These are phyloP conservation scores for Dascillus cervinus DNA, from an alignment of 2,888 invertebrate species.

Conservation along the genomic window DNA sequence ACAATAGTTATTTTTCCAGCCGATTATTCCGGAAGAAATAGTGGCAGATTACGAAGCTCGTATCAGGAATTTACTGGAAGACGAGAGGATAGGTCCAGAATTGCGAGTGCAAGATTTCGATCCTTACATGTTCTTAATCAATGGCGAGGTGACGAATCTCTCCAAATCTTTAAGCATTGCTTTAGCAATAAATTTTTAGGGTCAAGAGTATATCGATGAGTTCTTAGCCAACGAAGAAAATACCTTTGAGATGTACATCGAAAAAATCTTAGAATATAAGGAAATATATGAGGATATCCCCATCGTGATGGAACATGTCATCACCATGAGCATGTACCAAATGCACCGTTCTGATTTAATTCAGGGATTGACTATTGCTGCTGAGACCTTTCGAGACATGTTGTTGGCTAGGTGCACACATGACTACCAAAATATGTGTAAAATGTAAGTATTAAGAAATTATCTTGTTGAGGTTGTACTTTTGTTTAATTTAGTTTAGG, in stretches of 20 bases:
- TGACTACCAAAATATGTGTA: slow-evolving; percentile 73
- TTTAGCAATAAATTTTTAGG: slow-evolving; percentile 35
- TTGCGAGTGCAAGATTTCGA: slow-evolving; percentile 70
- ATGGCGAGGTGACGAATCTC: slow-evolving; percentile 50
- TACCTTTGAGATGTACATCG: slow-evolving; percentile 57
- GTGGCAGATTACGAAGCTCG: slow-evolving; percentile 54
- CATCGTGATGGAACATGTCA: slow-evolving; percentile 51
- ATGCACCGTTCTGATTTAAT: slow-evolving; percentile 77
- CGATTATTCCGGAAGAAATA: slow-evolving; percentile 65
- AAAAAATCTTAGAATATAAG: slow-evolving; percentile 54
- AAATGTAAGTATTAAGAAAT: slow-evolving; percentile 49
- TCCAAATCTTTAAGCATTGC: neutral
- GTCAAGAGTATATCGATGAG: slow-evolving; percentile 52
- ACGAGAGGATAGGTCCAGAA: slow-evolving; percentile 68
- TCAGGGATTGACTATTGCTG: slow-evolving; percentile 57
- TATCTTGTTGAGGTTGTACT: neutral
- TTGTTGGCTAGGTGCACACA: slow-evolving; percentile 67
- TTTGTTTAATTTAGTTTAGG: slow-evolving; percentile 53
- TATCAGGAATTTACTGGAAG: slow-evolving; percentile 57
- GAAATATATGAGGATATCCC: slow-evolving; percentile 56
- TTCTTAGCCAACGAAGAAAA: slow-evolving; percentile 63
- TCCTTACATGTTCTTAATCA: slow-evolving; percentile 66
- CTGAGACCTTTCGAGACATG: slow-evolving; percentile 59
- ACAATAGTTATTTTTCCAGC: slow-evolving; percentile 45
- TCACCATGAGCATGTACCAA: slow-evolving; percentile 77